Conservation (phyloP, 2,888 invertebrate genomes). For the Anagyrus pseudococci region DNA sequence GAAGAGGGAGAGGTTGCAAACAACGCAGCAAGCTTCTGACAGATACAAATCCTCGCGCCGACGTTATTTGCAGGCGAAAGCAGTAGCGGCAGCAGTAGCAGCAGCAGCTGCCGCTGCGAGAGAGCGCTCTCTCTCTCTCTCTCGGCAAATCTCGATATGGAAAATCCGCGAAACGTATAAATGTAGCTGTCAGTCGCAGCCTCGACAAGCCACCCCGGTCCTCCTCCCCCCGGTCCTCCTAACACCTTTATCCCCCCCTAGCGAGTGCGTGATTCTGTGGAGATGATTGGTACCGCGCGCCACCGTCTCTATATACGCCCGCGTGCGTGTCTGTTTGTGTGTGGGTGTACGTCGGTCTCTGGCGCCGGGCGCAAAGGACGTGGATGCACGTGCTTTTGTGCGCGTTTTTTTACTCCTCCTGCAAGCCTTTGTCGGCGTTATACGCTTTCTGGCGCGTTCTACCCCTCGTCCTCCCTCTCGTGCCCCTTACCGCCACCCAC, state of each 20-base stretch:
- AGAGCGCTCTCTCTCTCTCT: constrained; percentile 33
- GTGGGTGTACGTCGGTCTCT: background rate
- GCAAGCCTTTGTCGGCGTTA: background rate
- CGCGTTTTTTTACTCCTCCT: background rate
- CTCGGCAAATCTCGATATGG: constrained; percentile 59
- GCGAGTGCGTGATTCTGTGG: constrained; percentile 32
- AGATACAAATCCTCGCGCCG: constrained; percentile 54
- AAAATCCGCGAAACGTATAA: constrained; percentile 59
- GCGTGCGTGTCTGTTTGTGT: constrained; percentile 11
- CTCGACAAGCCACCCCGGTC: background rate
- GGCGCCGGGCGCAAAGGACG: no score
- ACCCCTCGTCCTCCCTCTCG: no score
- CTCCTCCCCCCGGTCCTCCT: constrained; percentile 44
- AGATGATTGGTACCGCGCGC: constrained; percentile 24
- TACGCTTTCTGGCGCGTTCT: no score
- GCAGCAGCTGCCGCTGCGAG: constrained; percentile 6
- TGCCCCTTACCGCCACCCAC: no score
- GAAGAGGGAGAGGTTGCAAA: constrained; percentile 2
- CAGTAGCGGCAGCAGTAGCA: constrained; percentile 14
- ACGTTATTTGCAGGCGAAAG: constrained; percentile 54
- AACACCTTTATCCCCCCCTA: constrained; percentile 50
- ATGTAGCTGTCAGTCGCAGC: constrained; percentile 60
- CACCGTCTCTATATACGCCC: background rate
- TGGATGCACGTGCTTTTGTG: constrained; percentile 1
- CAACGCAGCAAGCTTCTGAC: constrained; percentile 50